Evolutionary conservation across 1,140 invertebrate genomes (phyloP), one percentile per base, ranked within the genome.

Genomic region (Microplitis demolitor): DNA sequence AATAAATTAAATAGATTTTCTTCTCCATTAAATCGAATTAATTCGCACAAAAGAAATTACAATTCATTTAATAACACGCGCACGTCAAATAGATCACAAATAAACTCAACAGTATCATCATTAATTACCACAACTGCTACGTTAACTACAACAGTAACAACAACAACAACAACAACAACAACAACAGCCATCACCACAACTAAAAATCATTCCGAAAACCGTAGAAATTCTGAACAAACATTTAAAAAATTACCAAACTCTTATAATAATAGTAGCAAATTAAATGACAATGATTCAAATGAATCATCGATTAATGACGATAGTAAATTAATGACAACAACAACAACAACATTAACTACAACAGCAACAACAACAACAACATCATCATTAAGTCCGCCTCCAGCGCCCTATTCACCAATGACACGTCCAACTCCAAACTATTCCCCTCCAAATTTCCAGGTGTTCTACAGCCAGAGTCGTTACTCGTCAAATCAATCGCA

Each of bases 401-500:
- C 82, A 62, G 76, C 80, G 4, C 78, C 83, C 0, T 83, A 82
- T 24, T 83, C 82, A 33, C 80, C 83, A 45, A 81, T 78, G 76
- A 81, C 80, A 70, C 79, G 75, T 73, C 82, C 85, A 56, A 69
- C 80, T 77, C 82, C 82, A 76, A 84, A 78, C 78, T 69, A 84
- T 72, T 85, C 85, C 79, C 81, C 84, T 54, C 78, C 85, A 77
- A 81, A 79, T 78, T 78, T 82, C 53, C 86, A 86, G 85, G 84
- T 85, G 79, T 82, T 83, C 70, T 86, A 80, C 70, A 62, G 71
- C 45, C 82, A 83, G 69, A 80, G 77, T 54, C 82, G 83, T 56
- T 84, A 79, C 5, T 31, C 14, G 0, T 45, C 39, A 45, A 45
- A 45, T 45, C 39, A 45, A 45, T 9, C 11, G 8, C 39, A 11